Conservation (phyloP, 2,888 invertebrate species). For the Melanostoma scalare region DNA sequence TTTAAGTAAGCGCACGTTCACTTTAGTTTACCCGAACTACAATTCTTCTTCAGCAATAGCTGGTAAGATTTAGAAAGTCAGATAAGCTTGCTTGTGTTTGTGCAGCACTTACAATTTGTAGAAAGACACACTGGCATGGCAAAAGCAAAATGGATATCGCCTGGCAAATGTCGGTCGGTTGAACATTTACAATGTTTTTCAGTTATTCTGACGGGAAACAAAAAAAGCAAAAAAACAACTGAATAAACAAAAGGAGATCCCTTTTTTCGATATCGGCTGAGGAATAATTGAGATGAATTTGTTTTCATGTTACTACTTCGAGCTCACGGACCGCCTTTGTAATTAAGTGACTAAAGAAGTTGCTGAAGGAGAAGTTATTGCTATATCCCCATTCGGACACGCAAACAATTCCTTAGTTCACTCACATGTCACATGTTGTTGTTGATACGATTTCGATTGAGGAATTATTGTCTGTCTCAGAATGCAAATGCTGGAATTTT, state of each 20-base stretch:
- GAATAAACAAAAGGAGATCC: slow-evolving; percentile 43
- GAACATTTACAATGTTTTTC: slow-evolving; percentile 44
- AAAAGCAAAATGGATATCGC: slow-evolving; percentile 46
- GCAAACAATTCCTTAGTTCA: background rate
- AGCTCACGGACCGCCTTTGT: background rate
- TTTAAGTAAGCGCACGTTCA: slow-evolving; percentile 70
- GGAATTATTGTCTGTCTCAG: too few species aligned
- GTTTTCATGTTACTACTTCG: slow-evolving; percentile 21
- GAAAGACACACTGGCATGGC: slow-evolving; percentile 1
- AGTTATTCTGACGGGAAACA: background rate
- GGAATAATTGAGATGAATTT: slow-evolving; percentile 62
- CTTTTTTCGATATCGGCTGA: slow-evolving; percentile 44
- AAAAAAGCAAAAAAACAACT: slow-evolving; percentile 25
- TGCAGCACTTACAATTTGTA: slow-evolving; percentile 3
- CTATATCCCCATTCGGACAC: slow-evolving; percentile 18
- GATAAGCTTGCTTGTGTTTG: slow-evolving; percentile 48
- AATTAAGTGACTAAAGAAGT: slow-evolving; percentile 44
- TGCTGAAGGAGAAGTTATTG: slow-evolving; percentile 16
- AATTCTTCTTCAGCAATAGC: slow-evolving; percentile 2
- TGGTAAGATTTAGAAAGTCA: slow-evolving; percentile 46
- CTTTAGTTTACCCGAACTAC: slow-evolving; percentile 47
- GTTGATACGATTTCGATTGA: too few species aligned
- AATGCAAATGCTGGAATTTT: too few species aligned
- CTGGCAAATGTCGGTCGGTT: slow-evolving; percentile 29
- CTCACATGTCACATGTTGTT: too few species aligned